phyloP scores from a whole-genome alignment of 2,888 invertebrate genomes.

The Brassicogethes aeneus region DNA sequence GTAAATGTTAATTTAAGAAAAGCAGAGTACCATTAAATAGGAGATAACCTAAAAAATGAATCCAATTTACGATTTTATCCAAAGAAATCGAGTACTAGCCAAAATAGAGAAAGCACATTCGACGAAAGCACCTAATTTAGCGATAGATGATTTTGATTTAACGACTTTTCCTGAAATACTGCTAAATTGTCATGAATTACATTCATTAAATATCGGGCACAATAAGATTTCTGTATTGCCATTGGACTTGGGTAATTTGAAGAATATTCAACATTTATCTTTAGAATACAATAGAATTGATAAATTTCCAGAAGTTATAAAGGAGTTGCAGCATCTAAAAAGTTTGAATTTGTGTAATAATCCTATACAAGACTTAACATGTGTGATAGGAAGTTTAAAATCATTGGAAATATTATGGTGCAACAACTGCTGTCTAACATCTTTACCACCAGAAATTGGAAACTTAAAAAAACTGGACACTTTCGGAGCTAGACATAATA shows the following conservation, averaged over 20 bases:
- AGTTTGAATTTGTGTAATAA: constrained; percentile 61
- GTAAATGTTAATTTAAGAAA: too few species aligned
- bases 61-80: constrained; percentile 58
- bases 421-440: constrained; percentile 48
- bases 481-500: constrained; percentile 58
- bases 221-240: constrained; percentile 51
- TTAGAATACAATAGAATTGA: constrained; percentile 57
- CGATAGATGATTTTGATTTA: constrained; percentile 57
- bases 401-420: constrained; percentile 60
- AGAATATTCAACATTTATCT: constrained; percentile 52
- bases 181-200: constrained; percentile 47
- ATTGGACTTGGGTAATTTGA: constrained; percentile 44
- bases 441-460: constrained; percentile 53
- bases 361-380: constrained; percentile 48
- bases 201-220: constrained; percentile 54
- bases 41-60: constrained; percentile 45
- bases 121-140: constrained; percentile 50
- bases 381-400: constrained; percentile 51
- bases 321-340: constrained; percentile 48
- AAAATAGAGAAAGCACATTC: constrained; percentile 55
- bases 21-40: too few species aligned
- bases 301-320: constrained; percentile 51
- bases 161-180: constrained; percentile 49
- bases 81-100: constrained; percentile 57
- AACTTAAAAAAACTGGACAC: constrained; percentile 53